phyloP scores from a whole-genome alignment of 2,113 vertebrate genomes.

The Glaucomys volans region DNA sequence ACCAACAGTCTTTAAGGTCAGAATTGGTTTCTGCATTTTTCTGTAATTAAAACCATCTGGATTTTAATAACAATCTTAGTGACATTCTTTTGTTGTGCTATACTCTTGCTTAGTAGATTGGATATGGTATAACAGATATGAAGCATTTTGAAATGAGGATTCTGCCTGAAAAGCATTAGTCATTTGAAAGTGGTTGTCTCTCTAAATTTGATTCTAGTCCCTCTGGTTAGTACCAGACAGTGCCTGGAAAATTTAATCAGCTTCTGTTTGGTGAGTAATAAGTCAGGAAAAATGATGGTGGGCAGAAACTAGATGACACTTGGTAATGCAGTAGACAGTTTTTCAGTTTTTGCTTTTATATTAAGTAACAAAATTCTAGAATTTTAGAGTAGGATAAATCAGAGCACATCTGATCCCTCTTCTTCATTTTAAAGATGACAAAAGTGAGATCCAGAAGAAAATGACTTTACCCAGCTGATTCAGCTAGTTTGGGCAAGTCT shows the following conservation, averaged over 20 bases:
- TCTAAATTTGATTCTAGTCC: slow-evolving; percentile 63
- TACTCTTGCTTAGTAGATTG: slow-evolving; percentile 28
- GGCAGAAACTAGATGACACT: not conserved
- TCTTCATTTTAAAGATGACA: slow-evolving; percentile 45
- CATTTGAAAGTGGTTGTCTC: slow-evolving; percentile 63
- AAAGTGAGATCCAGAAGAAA: slow-evolving; percentile 36
- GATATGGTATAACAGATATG: not conserved
- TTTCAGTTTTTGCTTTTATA: slow-evolving; percentile 34
- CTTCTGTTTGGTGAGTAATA: slow-evolving; percentile 54
- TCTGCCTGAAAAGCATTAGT: slow-evolving; percentile 49
- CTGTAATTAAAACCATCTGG: slow-evolving; percentile 35
- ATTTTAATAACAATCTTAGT: slow-evolving; percentile 35
- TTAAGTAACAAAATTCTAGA: slow-evolving; percentile 17
- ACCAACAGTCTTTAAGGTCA: not conserved
- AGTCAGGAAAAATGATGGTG: slow-evolving; percentile 27
- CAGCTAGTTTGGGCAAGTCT: slow-evolving; percentile 30
- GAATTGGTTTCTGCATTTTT: slow-evolving; percentile 50
- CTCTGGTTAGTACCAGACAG: slow-evolving; percentile 49
- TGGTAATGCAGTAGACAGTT: slow-evolving; percentile 20
- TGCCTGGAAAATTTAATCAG: slow-evolving; percentile 51
- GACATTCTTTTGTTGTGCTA: not conserved
- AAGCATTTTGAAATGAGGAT: slow-evolving; percentile 60
- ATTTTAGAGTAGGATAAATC: slow-evolving; percentile 52
- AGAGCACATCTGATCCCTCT: not conserved
- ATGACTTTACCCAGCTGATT: not conserved